Conservation (phyloP, 2,113 vertebrate genomes). For the Bolborhynchus lineola region DNA sequence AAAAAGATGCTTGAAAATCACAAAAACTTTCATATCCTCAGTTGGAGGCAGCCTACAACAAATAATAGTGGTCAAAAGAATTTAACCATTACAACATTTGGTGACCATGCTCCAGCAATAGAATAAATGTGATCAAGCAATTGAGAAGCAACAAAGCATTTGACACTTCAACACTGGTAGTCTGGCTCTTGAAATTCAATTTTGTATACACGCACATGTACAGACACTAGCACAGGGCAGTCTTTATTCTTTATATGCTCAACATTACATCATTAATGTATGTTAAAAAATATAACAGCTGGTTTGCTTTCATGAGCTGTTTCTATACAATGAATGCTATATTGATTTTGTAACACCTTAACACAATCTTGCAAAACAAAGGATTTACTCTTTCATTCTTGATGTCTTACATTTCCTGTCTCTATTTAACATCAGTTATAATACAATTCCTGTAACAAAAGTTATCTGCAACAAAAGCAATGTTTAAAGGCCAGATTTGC, state of each 20-base stretch:
- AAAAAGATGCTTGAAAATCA: not conserved
- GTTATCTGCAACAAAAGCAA: not conserved
- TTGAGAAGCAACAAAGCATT: not conserved
- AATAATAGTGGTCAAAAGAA: not conserved
- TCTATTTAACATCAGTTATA: constrained; percentile 4
- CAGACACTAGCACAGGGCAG: not conserved
- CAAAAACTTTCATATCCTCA: not conserved
- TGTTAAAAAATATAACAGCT: not conserved
- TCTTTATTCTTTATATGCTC: not conserved
- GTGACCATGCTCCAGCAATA: not conserved
- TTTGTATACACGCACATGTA: not conserved
- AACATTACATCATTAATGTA: not conserved
- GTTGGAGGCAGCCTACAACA: not conserved
- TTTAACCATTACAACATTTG: not conserved
- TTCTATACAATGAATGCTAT: not conserved
- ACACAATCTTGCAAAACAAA: not conserved
- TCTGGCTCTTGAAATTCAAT: not conserved
- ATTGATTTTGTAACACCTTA: not conserved
- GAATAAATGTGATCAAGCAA: not conserved
- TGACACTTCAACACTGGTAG: not conserved
- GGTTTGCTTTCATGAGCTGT: not conserved
- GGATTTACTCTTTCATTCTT: not conserved
- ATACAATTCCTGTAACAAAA: not conserved
- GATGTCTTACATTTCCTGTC: not conserved
- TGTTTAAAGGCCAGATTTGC: not conserved